Base-by-base conservation (phyloP, 2,888 invertebrate genomes). In the Plusia festucae region DNA sequence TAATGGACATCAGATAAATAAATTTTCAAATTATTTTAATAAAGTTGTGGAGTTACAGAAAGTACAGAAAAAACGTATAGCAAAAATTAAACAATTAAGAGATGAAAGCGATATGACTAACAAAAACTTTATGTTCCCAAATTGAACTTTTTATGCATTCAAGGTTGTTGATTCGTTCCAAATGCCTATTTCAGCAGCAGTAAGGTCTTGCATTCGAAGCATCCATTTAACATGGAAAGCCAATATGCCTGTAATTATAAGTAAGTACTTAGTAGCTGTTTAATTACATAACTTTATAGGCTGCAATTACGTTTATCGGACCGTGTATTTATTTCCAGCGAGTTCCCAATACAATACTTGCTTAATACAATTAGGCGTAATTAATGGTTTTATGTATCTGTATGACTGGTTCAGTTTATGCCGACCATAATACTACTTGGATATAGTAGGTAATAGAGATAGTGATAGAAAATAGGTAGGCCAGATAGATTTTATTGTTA, bases 291-390 rank as follows among this genome's bases (percentile, higher is more conserved):
- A 52, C 22, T 53, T 22, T 32, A 16, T 53, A 67, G 46, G 40
- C 27, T 56, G 49, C 56, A 58, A 62, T 74, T 73, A 73, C 6
- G 15, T 59, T 56, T 51, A 72, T 53, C 52, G 55, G 24, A 53
- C 40, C 9, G 44, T 30, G 59, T 24, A 24, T 68, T 68, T 59
- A 7, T 8, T 56, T 59, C 18, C 13, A 53, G 8, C 49, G 40
- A 32, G 32, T 54, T 57, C 61, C 49, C n/a, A 22, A 59, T 59
- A 55, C 18, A 53, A 40, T 9, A 53, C 52, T 52, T 55, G 58
- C 16, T 44, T 15, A n/a, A 46, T 9, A 54, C 46, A 49, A 49
- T 49, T 49, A 49, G 20, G 57, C 44, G 13, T 46, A 59, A 59
- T 53, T 20, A 13, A 49, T 46, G 18, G 13, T 51, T 20, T 44